Conservation (phyloP, 2,113 vertebrate species). For the Brachypteracias leptosomus region DNA sequence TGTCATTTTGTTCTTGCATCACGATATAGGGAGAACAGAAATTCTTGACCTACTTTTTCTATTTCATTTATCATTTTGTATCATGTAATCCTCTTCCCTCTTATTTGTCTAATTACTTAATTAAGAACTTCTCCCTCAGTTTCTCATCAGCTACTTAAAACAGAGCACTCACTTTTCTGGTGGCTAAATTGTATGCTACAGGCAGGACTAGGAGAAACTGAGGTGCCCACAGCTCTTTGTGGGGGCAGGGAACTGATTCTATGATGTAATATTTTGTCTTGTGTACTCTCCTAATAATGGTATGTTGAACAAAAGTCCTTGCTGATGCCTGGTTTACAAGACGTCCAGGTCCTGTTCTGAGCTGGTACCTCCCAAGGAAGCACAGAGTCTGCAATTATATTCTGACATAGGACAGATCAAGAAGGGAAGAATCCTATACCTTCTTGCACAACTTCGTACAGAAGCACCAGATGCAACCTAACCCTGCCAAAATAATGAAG, state of each 20-base stretch:
- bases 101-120: conserved; percentile 55
- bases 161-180: background rate
- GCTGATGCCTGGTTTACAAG: background rate
- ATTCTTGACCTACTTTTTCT: conserved; percentile 51
- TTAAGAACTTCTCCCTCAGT: conserved; percentile 33
- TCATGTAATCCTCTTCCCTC: conserved; percentile 20
- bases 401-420: background rate
- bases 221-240: background rate
- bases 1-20: conserved; percentile 24
- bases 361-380: background rate
- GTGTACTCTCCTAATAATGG: background rate
- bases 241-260: background rate
- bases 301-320: background rate
- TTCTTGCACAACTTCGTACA: background rate
- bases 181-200: background rate
- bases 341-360: background rate
- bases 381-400: background rate
- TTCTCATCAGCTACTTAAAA: conserved; percentile 31
- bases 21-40: conserved; percentile 13
- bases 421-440: background rate
- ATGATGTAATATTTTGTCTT: background rate
- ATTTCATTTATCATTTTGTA: background rate
- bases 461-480: background rate
- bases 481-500: conserved; percentile 3
- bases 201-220: background rate